These are phyloP conservation scores for Phyto melanocephala DNA, from an alignment of 2,888 invertebrate species.

Conservation along the genomic window DNA sequence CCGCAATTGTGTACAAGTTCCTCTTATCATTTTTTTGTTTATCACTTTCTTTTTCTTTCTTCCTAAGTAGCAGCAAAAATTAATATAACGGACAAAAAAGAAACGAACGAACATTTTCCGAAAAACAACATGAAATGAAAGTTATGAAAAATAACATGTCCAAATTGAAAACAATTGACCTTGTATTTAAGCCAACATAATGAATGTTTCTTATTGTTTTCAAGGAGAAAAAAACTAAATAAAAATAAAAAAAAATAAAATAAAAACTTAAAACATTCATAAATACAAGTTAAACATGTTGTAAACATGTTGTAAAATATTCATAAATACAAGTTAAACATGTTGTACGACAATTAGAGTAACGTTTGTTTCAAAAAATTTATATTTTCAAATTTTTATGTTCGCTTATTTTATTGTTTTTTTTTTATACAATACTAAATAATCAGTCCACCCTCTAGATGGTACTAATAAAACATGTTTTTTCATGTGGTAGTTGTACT, in stretches of 20 bases:
- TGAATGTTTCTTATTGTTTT: slow-evolving; percentile 31
- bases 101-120: background rate
- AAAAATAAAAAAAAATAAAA: background rate
- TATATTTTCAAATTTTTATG: background rate
- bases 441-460: background rate
- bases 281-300: background rate
- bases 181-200: slow-evolving; percentile 53
- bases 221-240: background rate
- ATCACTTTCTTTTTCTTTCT: background rate
- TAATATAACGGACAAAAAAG: background rate
- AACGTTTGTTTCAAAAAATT: background rate
- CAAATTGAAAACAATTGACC: slow-evolving; percentile 41
- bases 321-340: background rate
- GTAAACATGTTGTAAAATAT: background rate
- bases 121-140: slow-evolving; percentile 12
- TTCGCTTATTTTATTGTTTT: background rate
- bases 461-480: background rate
- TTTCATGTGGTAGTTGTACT: no score
- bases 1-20: slow-evolving; percentile 21
- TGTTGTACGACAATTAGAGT: background rate
- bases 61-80: background rate
- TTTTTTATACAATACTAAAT: background rate
- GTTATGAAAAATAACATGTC: slow-evolving; percentile 28
- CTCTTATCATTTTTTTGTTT: background rate
- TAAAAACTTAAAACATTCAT: background rate